Conservation (phyloP, 2,888 invertebrate genomes). For the Phyllotreta cruciferae region DNA sequence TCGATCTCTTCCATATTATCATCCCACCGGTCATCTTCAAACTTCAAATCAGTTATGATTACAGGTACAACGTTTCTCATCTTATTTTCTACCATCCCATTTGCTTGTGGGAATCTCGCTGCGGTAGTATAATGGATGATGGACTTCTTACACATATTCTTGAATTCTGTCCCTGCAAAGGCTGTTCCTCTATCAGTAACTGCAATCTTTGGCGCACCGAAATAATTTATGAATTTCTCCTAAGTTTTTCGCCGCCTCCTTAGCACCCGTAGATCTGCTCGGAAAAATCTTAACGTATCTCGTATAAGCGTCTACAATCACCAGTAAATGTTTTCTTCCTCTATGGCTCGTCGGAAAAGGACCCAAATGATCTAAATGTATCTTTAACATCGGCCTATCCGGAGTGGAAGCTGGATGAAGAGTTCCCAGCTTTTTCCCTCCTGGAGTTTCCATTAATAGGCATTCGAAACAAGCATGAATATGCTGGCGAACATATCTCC, state of each 20-base stretch:
- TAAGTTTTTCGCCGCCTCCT: constrained; percentile 25
- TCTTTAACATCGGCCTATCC: constrained; percentile 33
- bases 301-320: constrained; percentile 33
- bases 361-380: constrained; percentile 38
- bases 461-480: constrained; percentile 36
- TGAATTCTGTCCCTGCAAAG: too few species aligned
- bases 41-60: constrained; percentile 20
- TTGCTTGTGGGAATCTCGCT: constrained; percentile 42
- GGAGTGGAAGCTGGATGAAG: constrained; percentile 33
- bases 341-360: constrained; percentile 31
- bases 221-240: constrained; percentile 41
- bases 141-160: too few species aligned
- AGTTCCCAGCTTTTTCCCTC: constrained; percentile 33
- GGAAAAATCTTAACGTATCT: constrained; percentile 34
- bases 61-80: constrained; percentile 30
- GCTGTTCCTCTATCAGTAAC: constrained; percentile 39
- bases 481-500: constrained; percentile 32
- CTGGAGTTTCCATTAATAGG: constrained; percentile 34
- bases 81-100: constrained; percentile 36
- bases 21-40: constrained; percentile 31
- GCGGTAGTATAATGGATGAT: too few species aligned
- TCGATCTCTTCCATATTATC: constrained; percentile 32
- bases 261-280: constrained; percentile 22
- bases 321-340: constrained; percentile 31
- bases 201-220: constrained; percentile 34